Evolutionary conservation across 2,888 invertebrate species (phyloP), one percentile per base, ranked within the genome.

Genomic region (Epinotia brunnichana): DNA sequence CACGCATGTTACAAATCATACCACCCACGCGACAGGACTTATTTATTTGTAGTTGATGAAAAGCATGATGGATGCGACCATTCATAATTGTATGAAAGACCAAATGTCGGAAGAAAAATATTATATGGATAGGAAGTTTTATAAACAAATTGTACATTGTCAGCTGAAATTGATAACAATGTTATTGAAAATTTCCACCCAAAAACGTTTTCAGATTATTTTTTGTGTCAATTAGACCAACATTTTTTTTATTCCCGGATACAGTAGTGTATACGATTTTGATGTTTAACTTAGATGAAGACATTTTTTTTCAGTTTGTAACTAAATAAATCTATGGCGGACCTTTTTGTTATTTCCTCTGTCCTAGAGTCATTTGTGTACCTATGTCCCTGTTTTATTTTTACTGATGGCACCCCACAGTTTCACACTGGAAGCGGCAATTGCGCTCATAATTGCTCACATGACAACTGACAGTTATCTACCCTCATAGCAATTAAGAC

Each of bases 381-480:
- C n/a, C n/a, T n/a, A 13, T 15, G 15, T 15, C 44, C 13, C 3
- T 15, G 44, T 44, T 0, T 10, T 53, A 13, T 41, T 66, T 5
- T 67, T 56, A 29, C 7, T 60, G n/a, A n/a, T n/a, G 24, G 66
- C 53, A 53, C 71, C 71, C 71, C 19, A 21, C 24, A 15, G n/a
- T 59, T 67, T 60, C 53, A 44, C 21, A 71, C 21, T 57, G 60
- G 60, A 24, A 41, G 51, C 39, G 63, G 63, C 35, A 70, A 70
- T 71, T 71, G 53, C 29, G 19, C 60, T 54, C 19, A 35, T 44
- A 17, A 70, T 66, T 64, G 57, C n/a, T 66, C 53, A 79, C 78
- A 79, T 78, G 81, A 79, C 76, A 80, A 76, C 78, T 77, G 74
- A 78, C 76, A 75, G 74, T 77, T 75, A 77, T 76, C 77, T 73